These are phyloP conservation scores for Epinotia nisella DNA, from an alignment of 2,888 invertebrate genomes.

Conservation along the genomic window DNA sequence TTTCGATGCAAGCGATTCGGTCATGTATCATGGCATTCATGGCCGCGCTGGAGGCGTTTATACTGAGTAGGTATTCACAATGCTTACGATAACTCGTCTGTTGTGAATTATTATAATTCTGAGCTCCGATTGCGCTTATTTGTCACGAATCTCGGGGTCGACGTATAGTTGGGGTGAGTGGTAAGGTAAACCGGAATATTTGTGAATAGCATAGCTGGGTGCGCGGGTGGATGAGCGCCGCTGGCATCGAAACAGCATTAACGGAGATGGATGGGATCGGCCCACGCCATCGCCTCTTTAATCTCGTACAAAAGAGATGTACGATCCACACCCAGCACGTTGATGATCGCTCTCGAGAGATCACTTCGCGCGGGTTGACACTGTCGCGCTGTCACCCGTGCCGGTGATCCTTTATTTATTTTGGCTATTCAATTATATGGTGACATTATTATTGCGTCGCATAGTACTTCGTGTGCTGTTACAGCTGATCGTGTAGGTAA, in stretches of 20 bases:
- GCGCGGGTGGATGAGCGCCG: slow-evolving; percentile 52
- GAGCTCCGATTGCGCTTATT: not conserved
- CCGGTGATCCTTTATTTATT: slow-evolving; percentile 6
- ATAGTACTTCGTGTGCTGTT: not conserved
- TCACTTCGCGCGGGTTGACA: slow-evolving; percentile 31
- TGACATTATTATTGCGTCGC: not conserved
- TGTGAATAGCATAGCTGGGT: not conserved
- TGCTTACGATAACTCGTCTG: not conserved
- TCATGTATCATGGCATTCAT: slow-evolving; percentile 48
- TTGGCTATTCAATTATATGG: slow-evolving; percentile 6
- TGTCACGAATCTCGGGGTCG: not conserved
- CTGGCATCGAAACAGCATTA: slow-evolving; percentile 73
- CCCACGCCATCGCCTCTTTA: slow-evolving; percentile 74
- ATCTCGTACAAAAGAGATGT: slow-evolving; percentile 75
- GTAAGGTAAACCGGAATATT: not conserved
- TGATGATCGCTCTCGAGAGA: slow-evolving; percentile 51
- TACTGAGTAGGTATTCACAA: slow-evolving; percentile 9
- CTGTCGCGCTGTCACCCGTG: slow-evolving; percentile 17
- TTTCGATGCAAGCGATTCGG: slow-evolving; percentile 46
- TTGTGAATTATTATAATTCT: not conserved
- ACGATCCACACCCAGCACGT: slow-evolving; percentile 58
- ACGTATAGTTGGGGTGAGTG: not conserved
- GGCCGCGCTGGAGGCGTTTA: slow-evolving; percentile 41
- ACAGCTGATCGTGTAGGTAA: not conserved
- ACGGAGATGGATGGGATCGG: slow-evolving; percentile 73